Base-by-base conservation (phyloP, 2,888 invertebrate species). In the Lydus trimaculatus region DNA sequence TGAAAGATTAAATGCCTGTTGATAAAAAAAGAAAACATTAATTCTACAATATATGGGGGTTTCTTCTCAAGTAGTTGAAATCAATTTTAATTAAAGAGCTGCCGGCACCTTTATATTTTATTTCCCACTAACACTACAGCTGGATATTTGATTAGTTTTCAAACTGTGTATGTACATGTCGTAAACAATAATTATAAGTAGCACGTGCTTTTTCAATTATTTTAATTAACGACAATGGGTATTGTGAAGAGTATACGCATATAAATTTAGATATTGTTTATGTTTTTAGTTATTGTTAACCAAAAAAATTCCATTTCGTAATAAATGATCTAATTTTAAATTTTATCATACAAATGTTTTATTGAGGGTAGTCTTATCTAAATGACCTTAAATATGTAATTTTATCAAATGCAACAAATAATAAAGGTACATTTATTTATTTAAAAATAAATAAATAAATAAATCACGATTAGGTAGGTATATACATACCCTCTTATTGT, bases 391-490 rank as follows among this genome's bases (percentile, higher is more conserved):
- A 43, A n/a, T 17, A 48, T 48, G 5, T 8, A 48, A 20, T 48
- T 48, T 48, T 48, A 9, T 20, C n/a, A 9, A 48, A 48, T 43
- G 39, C 6, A 48, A 3, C 9, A 23, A n/a, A 6, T 13, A 48
- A n/a, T 43, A 48, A 48, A 48, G 48, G 48, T 48, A 48, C 8
- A 43, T 36, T 15, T 15, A 36, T 17, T 43, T 43, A 3, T n/a
- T 20, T 62, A 62, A 33, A 43, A 63, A 66, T 63, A 66, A 52
- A 52, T 58, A 61, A 56, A 52, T 61, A 52, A 65, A 61, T 33
- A n/a, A n/a, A n/a, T n/a, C n/a, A n/a, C n/a, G n/a, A n/a, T n/a
- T n/a, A n/a, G n/a, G n/a, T n/a, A n/a, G n/a, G n/a, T n/a, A 61
- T 65, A 61, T 58, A 58, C 20, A 52, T 39, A 33, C 33, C 52